These are phyloP conservation scores for Artibeus lituratus DNA, from an alignment of 2,797 vertebrate genomes.

Conservation along the genomic window DNA sequence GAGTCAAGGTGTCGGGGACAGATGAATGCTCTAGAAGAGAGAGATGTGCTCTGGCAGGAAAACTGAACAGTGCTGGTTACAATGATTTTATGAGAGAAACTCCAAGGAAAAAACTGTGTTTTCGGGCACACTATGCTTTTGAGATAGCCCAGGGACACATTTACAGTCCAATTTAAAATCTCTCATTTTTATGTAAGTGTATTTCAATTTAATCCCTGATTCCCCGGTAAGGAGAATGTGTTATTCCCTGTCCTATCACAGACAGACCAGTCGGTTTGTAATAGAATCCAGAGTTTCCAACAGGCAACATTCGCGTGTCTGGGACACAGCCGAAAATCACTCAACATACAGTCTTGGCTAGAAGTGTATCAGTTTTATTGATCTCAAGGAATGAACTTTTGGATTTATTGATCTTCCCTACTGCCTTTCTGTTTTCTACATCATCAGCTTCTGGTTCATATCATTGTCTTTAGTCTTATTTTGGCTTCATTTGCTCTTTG, in stretches of 20 bases:
- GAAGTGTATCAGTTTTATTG: not conserved
- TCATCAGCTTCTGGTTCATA: not conserved
- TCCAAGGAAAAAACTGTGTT: not conserved
- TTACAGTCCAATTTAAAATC: not conserved
- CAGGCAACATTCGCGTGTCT: not conserved
- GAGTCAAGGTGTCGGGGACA: not conserved
- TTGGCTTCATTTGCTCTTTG: not conserved
- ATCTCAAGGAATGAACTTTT: not conserved
- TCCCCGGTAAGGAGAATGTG: not conserved
- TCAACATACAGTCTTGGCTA: not conserved
- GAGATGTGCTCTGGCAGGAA: not conserved
- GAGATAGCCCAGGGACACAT: not conserved
- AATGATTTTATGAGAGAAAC: constrained; percentile 18
- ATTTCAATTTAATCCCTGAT: not conserved
- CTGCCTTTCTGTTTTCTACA: not conserved
- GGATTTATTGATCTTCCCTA: constrained; percentile 23
- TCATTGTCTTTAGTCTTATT: not conserved
- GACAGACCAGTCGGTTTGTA: not conserved
- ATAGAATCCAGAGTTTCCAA: not conserved
- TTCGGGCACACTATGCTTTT: not conserved
- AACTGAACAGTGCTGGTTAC: not conserved
- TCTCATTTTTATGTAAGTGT: constrained; percentile 9
- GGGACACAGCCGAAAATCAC: not conserved
- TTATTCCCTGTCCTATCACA: not conserved
- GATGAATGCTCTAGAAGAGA: not conserved